Evolutionary conservation across 1,140 invertebrate genomes (phyloP), one percentile per base, ranked within the genome.

Genomic region (Drosophila arawakana): DNA sequence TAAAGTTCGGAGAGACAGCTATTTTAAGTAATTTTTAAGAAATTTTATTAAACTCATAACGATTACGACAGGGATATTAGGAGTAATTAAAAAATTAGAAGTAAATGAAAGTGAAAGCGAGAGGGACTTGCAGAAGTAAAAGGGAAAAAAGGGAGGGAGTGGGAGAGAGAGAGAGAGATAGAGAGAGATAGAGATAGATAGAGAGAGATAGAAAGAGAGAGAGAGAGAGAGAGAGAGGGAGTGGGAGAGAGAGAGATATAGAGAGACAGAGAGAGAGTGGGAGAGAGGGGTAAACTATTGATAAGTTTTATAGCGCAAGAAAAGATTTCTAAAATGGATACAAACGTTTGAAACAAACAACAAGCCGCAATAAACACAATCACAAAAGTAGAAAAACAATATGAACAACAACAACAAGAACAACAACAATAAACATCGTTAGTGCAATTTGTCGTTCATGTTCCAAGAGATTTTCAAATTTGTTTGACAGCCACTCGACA

Each of bases 401-500:
- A 15, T 52, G 7, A 61, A 49, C 13, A 39, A 37, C 34, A 21
- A 21, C 37, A 43, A 35, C 47, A 43, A 34, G 30, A 58, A 65
- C 44, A 55, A 66, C 30, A 41, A 21, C 34, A 34, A 34, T 25
- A 57, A 43, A 18, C 44, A 68, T 54, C 54, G 70, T 30, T 30
- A 60, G 8, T 43, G 65, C 18, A 59, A 73, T 54, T 67, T 57
- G 41, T 41, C 47, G 52, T 58, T 47, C 37, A 55, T 66, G 50
- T 58, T 46, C 37, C 63, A 25, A 54, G 50, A 54, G 39, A 49
- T 55, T 73, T 41, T 41, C 54, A 72, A 39, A 55, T 55, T 65
- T 61, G 41, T 69, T 69, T 68, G 70, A 67, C 70, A 73, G 55
- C 25, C 65, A 61, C 65, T 73, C 49, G 65, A 69, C 65, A 18